A percentile compares a stretch with the other conserved stretches of the same genome.
Evolutionary conservation across 1,140 invertebrate species (phyloP).

Genomic region (Anastatus disparis): DNA sequence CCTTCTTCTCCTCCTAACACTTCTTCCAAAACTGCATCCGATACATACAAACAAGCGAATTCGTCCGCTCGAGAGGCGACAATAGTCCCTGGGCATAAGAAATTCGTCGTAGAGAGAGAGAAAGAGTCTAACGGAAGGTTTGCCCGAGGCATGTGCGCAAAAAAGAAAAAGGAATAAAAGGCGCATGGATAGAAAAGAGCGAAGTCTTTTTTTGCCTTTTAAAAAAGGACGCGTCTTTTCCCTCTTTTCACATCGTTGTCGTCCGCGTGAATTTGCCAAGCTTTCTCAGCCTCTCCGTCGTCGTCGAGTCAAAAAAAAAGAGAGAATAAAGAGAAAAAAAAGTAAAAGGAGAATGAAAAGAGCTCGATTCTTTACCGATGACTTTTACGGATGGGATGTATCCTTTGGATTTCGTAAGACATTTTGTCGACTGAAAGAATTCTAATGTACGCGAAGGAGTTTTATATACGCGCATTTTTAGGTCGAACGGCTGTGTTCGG

Average conservation of each 20-base stretch:
- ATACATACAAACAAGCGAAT: constrained; percentile 1
- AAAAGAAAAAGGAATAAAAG: background rate
- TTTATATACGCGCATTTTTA: background rate
- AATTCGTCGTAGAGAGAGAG: constrained; percentile 5
- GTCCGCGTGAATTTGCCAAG: background rate
- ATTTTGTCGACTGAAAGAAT: constrained; percentile 3
- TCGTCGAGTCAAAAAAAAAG: background rate
- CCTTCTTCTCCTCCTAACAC: no score
- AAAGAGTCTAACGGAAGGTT: background rate
- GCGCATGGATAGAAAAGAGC: background rate
- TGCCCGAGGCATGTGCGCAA: background rate
- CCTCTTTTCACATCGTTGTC: background rate
- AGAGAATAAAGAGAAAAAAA: no score
- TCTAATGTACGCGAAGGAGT: constrained; percentile 7
- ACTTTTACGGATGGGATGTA: constrained; percentile 15
- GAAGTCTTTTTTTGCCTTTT: no score
- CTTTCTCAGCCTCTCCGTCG: background rate
- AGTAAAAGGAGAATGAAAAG: background rate
- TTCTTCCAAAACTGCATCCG: background rate
- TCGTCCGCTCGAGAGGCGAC: background rate
- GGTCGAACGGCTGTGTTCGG: background rate
- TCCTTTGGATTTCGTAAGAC: background rate
- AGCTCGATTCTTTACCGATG: constrained; percentile 6
- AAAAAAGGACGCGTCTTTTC: background rate
- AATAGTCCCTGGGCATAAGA: background rate